Conservation (phyloP, 2,797 vertebrate genomes). For the Amblyopsis hoosieri region DNA sequence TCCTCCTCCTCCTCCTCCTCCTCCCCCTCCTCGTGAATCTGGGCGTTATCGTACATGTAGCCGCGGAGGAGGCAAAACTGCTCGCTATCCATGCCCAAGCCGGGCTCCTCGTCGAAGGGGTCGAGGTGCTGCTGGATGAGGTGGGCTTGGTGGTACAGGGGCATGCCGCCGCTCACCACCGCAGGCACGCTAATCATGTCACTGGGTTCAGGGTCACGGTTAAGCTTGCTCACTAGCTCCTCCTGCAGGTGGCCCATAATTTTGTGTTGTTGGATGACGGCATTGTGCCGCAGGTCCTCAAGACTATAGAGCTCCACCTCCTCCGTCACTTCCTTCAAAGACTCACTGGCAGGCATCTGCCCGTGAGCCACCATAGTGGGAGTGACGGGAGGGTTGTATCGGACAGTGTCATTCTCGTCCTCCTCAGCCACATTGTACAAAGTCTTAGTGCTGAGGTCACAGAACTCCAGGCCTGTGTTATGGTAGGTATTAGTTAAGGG, state of each 20-base stretch:
- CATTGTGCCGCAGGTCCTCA: conserved; percentile 71
- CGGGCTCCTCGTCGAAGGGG: conserved; percentile 77
- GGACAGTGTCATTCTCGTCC: conserved; percentile 78
- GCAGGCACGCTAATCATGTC: conserved; percentile 69
- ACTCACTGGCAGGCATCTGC: conserved; percentile 63
- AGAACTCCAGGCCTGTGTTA: conserved; percentile 87
- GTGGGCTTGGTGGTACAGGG: conserved; percentile 76
- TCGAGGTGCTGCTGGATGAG: conserved; percentile 72
- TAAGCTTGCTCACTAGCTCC: conserved; percentile 69
- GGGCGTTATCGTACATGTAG: conserved; percentile 87
- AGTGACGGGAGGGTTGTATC: conserved; percentile 81
- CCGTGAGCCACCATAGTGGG: conserved; percentile 83
- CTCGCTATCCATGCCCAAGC: conserved; percentile 82
- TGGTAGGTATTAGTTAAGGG: conserved; percentile 95
- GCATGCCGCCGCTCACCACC: conserved; percentile 66
- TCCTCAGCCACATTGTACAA: conserved; percentile 93
- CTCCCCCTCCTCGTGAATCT: conserved; percentile 81
- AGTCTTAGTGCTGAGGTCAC: conserved; percentile 93
- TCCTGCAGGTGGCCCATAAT: conserved; percentile 81
- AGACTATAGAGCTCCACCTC: conserved; percentile 81
- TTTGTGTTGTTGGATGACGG: conserved; percentile 68
- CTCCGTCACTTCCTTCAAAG: conserved; percentile 46
- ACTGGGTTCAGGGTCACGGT: conserved; percentile 71
- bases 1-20: conserved; percentile 70
- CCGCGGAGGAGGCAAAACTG: conserved; percentile 89